These are phyloP conservation scores for Miichthys miiuy DNA, from an alignment of 2,797 vertebrate species.

Conservation along the genomic window DNA sequence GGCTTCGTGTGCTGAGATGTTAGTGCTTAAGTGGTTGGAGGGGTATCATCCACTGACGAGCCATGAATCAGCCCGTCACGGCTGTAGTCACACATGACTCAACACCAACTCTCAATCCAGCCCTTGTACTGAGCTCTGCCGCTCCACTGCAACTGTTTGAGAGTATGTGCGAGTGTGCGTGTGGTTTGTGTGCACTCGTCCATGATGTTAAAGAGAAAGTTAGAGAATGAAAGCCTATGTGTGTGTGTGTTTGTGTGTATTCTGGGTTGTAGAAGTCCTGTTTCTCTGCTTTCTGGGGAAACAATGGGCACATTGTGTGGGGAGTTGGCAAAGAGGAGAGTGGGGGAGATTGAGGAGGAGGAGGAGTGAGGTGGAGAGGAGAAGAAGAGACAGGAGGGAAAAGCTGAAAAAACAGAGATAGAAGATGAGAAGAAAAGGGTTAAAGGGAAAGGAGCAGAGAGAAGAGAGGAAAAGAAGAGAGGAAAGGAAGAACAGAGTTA, in stretches of 20 bases:
- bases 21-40: constrained; percentile 48
- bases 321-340: constrained; percentile 62
- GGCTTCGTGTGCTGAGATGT: constrained; percentile 21
- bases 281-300: constrained; percentile 71
- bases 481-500: neutral
- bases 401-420: constrained; percentile 42
- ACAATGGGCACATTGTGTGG: constrained; percentile 81
- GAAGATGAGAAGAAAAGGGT: constrained; percentile 31
- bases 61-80: constrained; percentile 60
- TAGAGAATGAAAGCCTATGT: constrained; percentile 60
- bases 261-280: constrained; percentile 60
- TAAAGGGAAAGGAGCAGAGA: neutral
- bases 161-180: constrained; percentile 43
- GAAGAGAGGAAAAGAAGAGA: neutral
- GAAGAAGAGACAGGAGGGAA: constrained; percentile 35
- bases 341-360: constrained; percentile 23
- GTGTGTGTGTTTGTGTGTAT: constrained; percentile 52
- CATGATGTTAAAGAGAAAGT: constrained; percentile 51
- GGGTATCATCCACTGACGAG: constrained; percentile 50
- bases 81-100: constrained; percentile 67
- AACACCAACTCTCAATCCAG: constrained; percentile 64
- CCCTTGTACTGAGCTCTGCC: constrained; percentile 51
- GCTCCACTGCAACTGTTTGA: constrained; percentile 46
- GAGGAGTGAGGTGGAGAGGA: constrained; percentile 17
- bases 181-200: constrained; percentile 24